A percentile compares a stretch with the other conserved stretches of the same genome.
phyloP scores from a whole-genome alignment of 2,797 vertebrate genomes.

The Sus cebifrons region DNA sequence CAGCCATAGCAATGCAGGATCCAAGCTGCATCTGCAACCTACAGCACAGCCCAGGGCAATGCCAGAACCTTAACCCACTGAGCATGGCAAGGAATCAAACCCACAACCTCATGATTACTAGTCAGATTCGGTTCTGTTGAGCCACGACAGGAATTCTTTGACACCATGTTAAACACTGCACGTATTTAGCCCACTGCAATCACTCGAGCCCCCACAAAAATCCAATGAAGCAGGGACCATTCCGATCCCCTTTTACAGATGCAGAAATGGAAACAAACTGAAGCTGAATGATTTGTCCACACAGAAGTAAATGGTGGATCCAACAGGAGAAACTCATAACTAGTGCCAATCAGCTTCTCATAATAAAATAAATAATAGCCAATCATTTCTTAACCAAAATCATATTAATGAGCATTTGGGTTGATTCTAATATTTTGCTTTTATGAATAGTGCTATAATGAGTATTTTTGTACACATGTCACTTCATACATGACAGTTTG shows the following conservation, averaged over 20 bases:
- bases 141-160: background rate
- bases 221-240: background rate
- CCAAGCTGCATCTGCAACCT: too few species aligned
- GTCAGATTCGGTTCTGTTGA: too few species aligned
- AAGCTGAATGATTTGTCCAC: background rate
- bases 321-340: background rate
- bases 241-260: background rate
- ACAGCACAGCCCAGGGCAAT: too few species aligned
- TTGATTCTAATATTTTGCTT: background rate
- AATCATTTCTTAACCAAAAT: background rate
- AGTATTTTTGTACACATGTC: background rate
- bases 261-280: background rate
- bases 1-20: too few species aligned
- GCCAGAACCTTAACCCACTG: too few species aligned
- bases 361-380: background rate
- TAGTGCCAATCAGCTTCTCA: background rate
- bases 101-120: too few species aligned
- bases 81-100: too few species aligned
- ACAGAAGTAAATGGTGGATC: background rate
- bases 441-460: background rate
- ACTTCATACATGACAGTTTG: background rate
- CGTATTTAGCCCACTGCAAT: background rate
- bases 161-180: background rate
- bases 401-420: background rate
- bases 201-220: background rate